These are phyloP conservation scores for Ceriagrion tenellum DNA, from an alignment of 2,888 invertebrate genomes.

Conservation along the genomic window DNA sequence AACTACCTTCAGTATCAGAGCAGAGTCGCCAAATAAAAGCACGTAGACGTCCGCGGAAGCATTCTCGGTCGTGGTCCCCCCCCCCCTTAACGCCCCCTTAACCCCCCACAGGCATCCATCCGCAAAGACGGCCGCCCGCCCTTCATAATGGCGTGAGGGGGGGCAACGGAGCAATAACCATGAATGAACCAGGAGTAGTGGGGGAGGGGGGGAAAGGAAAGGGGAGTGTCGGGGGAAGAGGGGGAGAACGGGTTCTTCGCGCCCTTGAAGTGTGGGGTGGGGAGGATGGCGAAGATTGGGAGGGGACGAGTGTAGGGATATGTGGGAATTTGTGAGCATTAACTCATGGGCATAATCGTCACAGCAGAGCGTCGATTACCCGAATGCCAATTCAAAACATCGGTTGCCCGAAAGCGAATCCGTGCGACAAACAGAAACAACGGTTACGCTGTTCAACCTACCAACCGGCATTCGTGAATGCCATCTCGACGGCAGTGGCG, in stretches of 20 bases:
- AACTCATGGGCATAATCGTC: too few species aligned
- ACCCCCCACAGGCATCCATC: slow-evolving; percentile 68
- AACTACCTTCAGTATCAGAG: too few species aligned
- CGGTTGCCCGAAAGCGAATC: too few species aligned
- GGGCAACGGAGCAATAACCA: slow-evolving; percentile 25
- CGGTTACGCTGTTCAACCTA: too few species aligned
- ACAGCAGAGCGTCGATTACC: too few species aligned
- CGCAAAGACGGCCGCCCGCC: background rate
- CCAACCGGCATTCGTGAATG: too few species aligned
- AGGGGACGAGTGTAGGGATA: slow-evolving; percentile 68
- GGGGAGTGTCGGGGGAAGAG: slow-evolving; percentile 49
- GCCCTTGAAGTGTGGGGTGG: background rate
- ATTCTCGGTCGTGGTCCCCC: background rate
- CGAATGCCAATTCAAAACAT: too few species aligned
- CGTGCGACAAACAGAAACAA: too few species aligned
- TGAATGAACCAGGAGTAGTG: slow-evolving; percentile 53
- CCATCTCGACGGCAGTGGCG: too few species aligned
- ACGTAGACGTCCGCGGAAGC: too few species aligned
- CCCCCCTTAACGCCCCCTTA: background rate
- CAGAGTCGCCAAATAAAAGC: too few species aligned
- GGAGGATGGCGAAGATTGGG: slow-evolving; percentile 65
- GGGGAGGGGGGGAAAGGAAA: slow-evolving; percentile 68
- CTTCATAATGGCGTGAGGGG: slow-evolving; percentile 46
- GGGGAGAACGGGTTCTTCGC: background rate
- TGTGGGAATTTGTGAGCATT: background rate